Conservation (phyloP, 1,140 invertebrate species). For the Penaeus chinensis region DNA sequence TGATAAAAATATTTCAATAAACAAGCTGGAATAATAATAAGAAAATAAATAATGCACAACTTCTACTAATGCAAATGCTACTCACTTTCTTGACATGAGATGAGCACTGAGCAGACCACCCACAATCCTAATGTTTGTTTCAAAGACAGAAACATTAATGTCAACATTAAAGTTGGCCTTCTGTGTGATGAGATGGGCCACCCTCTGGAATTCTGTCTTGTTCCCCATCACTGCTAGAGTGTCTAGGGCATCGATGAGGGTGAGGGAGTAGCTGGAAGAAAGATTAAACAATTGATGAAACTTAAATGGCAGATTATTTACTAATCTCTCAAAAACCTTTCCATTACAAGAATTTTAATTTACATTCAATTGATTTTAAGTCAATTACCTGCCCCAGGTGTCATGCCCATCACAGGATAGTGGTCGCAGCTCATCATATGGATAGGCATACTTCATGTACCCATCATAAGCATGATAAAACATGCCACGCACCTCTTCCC, state of each 20-base stretch:
- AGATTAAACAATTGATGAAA: not conserved
- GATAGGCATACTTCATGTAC: conserved; percentile 94
- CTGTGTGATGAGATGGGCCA: conserved; percentile 81
- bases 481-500: conserved; percentile 86
- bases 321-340: too few relatives aligned
- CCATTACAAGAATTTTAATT: too few relatives aligned
- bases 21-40: too few relatives aligned
- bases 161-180: conserved; percentile 93
- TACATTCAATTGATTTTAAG: too few relatives aligned
- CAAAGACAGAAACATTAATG: conserved; percentile 99
- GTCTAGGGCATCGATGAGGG: conserved; percentile 96
- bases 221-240: conserved; percentile 97
- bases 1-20: too few relatives aligned
- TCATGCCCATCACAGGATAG: conserved; percentile 74
- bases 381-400: conserved; percentile 64
- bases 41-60: too few relatives aligned
- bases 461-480: conserved; percentile 97
- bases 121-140: conserved; percentile 98
- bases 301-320: not conserved
- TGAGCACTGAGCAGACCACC: conserved; percentile 97
- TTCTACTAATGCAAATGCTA: not conserved
- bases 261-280: conserved; percentile 83
- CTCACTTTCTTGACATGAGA: conserved; percentile 82
- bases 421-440: conserved; percentile 96
- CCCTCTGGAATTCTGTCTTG: conserved; percentile 89